Percentiles rank a stretch among this genome's conserved stretches.
Conservation (phyloP, 2,113 vertebrate species). For the Alectura lathami region DNA sequence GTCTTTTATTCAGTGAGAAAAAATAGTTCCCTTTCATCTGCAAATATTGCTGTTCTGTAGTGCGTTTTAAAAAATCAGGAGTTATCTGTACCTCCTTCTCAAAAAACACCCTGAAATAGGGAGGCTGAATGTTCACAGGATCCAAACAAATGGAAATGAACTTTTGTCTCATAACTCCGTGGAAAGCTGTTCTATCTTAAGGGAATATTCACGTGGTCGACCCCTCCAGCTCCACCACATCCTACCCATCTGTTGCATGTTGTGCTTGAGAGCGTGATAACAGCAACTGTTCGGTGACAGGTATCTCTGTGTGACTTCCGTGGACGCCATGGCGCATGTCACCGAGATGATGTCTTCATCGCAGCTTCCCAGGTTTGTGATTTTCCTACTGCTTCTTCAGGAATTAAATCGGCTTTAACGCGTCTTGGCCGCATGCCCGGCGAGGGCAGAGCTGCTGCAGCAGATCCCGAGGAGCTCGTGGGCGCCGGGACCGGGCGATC, state of each 20-base stretch:
- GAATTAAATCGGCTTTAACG: background rate
- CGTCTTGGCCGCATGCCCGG: background rate
- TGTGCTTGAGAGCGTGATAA: background rate
- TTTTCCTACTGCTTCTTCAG: background rate
- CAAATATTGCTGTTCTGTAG: background rate
- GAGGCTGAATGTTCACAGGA: background rate
- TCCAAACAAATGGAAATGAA: background rate
- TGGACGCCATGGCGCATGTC: background rate
- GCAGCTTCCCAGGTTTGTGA: background rate
- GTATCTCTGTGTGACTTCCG: fast-evolving
- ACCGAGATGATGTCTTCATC: background rate
- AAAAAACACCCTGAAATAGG: background rate
- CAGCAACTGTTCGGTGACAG: background rate
- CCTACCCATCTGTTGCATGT: background rate
- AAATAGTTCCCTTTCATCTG: background rate
- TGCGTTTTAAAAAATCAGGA: background rate
- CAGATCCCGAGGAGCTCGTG: background rate
- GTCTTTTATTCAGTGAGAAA: background rate
- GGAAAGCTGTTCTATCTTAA: background rate
- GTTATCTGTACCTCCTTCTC: background rate
- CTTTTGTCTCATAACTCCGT: background rate
- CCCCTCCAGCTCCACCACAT: background rate
- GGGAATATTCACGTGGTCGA: background rate
- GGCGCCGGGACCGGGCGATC: background rate
- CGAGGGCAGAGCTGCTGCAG: background rate